Base-by-base conservation (phyloP, 2,113 vertebrate genomes). In the Perognathus longimembris region DNA sequence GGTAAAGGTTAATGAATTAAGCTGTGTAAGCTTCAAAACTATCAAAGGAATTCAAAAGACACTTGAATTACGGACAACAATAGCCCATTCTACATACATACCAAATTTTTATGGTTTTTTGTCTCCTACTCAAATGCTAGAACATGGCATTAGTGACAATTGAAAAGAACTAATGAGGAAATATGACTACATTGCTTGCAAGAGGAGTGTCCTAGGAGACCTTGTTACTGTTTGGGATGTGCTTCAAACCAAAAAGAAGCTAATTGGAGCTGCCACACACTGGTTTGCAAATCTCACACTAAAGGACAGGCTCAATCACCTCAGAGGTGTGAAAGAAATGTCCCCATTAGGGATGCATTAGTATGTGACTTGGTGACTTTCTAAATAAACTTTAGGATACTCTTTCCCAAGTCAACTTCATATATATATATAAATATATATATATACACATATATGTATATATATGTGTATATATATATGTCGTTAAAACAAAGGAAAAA, bases 261-360 rank as follows among this genome's bases (percentile, higher is more conserved):
- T 99, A 99, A 99, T 97, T 98, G 98, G 98, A 98, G 96, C 95
- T 98, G 97, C 98, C 97, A 98, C 97, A 97, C 95, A 95, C 90
- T 96, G 94, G 94, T 97, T 97, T 96, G 95, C 95, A 98, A 94
- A 96, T 95, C 83, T 97, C 94, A 97, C 32, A 97, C 97, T 97
- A 95, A 97, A 96, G 89, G 96, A 97, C 78, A 95, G 92, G 94
- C 97, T 98, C 96, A 95, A 91, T 97, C 95, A 98, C 94, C 30
- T 15, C 24, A 97, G 95, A 97, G 91, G 77, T 95, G 85, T 96
- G 94, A 97, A 97, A 93, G 73, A 90, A 95, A 97, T 96, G 85
- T 92, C 69, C 94, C 95, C 82, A 95, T 97, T 97, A 97, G 95
- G 97, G 96, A 97, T 94, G 96, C 67, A 97, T 94, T 96, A 97